Evolutionary conservation across 2,113 vertebrate genomes (phyloP), one percentile per base, ranked within the genome.

Genomic region (Rousettus leschenaultii): DNA sequence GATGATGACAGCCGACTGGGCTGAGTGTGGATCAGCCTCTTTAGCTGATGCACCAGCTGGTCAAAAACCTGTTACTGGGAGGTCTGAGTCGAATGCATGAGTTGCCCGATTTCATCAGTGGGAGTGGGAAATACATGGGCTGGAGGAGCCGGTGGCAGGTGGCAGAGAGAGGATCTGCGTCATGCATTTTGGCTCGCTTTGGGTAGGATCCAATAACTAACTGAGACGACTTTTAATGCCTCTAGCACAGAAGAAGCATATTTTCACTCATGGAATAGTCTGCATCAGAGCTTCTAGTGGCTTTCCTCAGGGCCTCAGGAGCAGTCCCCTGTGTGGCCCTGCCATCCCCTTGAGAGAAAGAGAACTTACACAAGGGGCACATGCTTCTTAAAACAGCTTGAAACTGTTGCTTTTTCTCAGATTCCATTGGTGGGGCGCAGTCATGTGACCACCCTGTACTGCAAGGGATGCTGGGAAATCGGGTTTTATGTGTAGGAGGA

Each of bases 1-100:
- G 16, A 1, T 26, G 6, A 7, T 5, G 24, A 16, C 22, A n/a
- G 7, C 33, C 43, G 4, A 57, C 5, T 10, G 13, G 30, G 35
- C 57, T 21, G 61, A 35, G 12, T 21, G 3, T 74, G 15, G 30
- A 70, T 15, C 11, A 68, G 21, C 40, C 53, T 6, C 53, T 61
- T n/a, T 40, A 45, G 71, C 55, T n/a, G 45, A 43, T 5, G 12
- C 7, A 7, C 51, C 2, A 15, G 16, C 40, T 63, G 51, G 40
- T 51, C 35, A 53, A 40, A 89, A 92, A 51, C 9, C n/a, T 40
- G 10, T 30, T 28, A 8, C 9, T 6, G 15, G 28, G 22, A 70
- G 5, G 18, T 3, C 11, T 51, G 26, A 68, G 12, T 24, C 38
- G 51, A 66, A 83, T 74, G n/a, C 87, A 14, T 3, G 19, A 61